A percentile compares a stretch with the other conserved stretches of the same genome.
Conservation (phyloP, 2,888 invertebrate genomes). For the Drosophila testacea region DNA sequence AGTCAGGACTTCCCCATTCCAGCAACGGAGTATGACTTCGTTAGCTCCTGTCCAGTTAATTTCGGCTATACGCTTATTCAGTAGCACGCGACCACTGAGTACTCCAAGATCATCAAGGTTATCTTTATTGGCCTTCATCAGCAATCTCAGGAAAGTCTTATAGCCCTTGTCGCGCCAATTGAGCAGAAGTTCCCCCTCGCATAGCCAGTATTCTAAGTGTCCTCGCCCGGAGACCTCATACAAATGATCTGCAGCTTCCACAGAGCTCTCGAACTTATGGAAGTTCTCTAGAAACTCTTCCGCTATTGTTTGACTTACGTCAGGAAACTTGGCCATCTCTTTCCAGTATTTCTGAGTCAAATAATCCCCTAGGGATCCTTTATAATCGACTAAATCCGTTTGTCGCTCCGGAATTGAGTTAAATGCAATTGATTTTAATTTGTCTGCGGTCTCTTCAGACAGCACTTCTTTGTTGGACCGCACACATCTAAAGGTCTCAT, state of each 20-base stretch:
- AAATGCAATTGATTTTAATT: conserved; percentile 83
- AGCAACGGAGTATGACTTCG: conserved; percentile 63
- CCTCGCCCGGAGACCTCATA: conserved; percentile 89
- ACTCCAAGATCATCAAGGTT: conserved; percentile 66
- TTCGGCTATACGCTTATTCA: conserved; percentile 72
- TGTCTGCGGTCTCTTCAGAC: conserved; percentile 75
- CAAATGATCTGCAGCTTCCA: conserved; percentile 88
- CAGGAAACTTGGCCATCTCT: conserved; percentile 64
- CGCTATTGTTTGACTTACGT: conserved; percentile 83
- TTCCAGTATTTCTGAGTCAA: conserved; percentile 76
- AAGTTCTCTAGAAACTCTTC: conserved; percentile 87
- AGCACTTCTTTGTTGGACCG: conserved; percentile 84
- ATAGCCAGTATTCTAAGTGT: conserved; percentile 88
- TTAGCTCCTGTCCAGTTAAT: conserved; percentile 69
- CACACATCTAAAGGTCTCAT: conserved; percentile 78
- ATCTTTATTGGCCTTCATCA: conserved; percentile 85
- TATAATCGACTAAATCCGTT: conserved; percentile 76
- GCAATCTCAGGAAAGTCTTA: conserved; percentile 88
- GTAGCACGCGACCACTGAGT: conserved; percentile 76
- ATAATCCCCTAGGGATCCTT: conserved; percentile 83
- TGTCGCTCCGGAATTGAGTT: conserved; percentile 82
- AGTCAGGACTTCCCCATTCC: conserved; percentile 83
- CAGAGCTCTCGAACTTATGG: conserved; percentile 85
- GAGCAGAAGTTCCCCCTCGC: conserved; percentile 89
- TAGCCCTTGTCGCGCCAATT: conserved; percentile 92